Base-by-base conservation (phyloP, 1,140 invertebrate species). In the Drosophila bifasciata region DNA sequence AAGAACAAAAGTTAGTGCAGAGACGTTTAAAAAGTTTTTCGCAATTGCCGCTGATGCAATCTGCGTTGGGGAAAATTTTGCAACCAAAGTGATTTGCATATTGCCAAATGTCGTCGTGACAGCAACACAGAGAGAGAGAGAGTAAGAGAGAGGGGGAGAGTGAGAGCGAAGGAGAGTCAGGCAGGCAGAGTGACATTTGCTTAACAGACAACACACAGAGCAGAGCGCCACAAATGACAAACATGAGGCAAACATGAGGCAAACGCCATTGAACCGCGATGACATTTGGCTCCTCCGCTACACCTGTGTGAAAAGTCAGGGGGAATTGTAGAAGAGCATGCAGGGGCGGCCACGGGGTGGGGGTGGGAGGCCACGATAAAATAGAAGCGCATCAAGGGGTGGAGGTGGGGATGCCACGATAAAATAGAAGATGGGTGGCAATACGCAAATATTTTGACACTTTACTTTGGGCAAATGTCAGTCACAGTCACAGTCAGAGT, bases 371-470 rank as follows among this genome's bases (percentile, higher is more conserved):
- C 8, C 55, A 56, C 28, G 50, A 56, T 48, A 25, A 52, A n/a
- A n/a, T n/a, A n/a, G n/a, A n/a, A n/a, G n/a, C n/a, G n/a, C n/a
- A n/a, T n/a, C n/a, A n/a, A n/a, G n/a, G n/a, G n/a, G n/a, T n/a
- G n/a, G n/a, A n/a, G n/a, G n/a, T n/a, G n/a, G n/a, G n/a, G n/a
- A n/a, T n/a, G n/a, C n/a, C n/a, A n/a, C n/a, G n/a, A n/a, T n/a
- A n/a, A n/a, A 66, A 40, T 46, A 43, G 41, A 28, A 39, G 50
- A 46, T 74, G 60, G 60, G 60, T 67, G 58, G 49, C 68, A 62
- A 4, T 69, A 56, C 44, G 76, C 72, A 89, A 89, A 89, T 84
- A 89, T 84, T 80, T 89, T 84, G 84, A 89, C 79, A 89, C 72
- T 81, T 86, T 76, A 67, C 73, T 80, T 80, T 60, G 64, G 64